A percentile compares a stretch with the other conserved stretches of the same genome.
Conservation (phyloP, 2,113 vertebrate genomes). For the Calcarius ornatus region DNA sequence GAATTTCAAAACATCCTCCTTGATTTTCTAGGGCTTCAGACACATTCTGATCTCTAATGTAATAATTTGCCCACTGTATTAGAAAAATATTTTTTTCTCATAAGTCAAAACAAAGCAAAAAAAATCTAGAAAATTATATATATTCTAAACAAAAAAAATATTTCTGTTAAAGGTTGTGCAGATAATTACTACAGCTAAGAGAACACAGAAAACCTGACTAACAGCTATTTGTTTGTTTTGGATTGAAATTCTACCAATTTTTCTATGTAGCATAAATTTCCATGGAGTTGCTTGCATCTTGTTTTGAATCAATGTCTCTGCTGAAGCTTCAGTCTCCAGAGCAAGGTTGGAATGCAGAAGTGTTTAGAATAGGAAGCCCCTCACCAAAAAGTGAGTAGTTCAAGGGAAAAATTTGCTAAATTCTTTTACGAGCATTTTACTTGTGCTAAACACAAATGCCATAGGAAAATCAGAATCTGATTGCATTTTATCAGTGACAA, state of each 20-base stretch:
- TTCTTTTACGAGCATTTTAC: not conserved
- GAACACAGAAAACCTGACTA: not conserved
- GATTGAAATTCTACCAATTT: not conserved
- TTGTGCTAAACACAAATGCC: fast-evolving
- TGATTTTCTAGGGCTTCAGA: not conserved
- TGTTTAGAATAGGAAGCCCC: not conserved
- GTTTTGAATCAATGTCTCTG: not conserved
- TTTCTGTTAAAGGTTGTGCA: not conserved
- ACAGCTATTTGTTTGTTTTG: not conserved
- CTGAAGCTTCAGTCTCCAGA: not conserved
- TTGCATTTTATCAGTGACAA: not conserved
- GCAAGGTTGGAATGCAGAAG: not conserved
- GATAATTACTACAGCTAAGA: not conserved
- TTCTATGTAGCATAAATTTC: not conserved
- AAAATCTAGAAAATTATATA: not conserved
- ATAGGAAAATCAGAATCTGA: not conserved
- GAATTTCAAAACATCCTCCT: not conserved
- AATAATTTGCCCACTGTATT: not conserved
- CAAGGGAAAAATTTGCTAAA: not conserved
- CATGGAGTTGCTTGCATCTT: not conserved
- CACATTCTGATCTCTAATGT: not conserved
- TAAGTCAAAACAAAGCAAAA: not conserved
- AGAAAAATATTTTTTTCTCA: not conserved
- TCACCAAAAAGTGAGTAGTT: not conserved
- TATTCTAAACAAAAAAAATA: not conserved